phyloP scores from a whole-genome alignment of 2,113 vertebrate species.

The Bothrops jararaca region DNA sequence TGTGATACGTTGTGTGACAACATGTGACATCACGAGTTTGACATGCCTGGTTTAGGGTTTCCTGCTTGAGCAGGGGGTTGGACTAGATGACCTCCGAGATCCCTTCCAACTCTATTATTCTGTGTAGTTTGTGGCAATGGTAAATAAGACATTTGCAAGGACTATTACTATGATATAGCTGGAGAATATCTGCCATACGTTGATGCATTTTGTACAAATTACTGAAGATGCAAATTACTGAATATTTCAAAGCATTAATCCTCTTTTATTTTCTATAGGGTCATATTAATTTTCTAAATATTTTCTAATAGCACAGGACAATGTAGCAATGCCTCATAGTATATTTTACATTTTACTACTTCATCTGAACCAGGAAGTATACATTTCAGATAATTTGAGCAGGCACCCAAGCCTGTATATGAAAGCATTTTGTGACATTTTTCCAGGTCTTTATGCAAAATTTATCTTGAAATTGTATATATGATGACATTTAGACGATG shows the following conservation, averaged over 20 bases:
- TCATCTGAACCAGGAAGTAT: not conserved
- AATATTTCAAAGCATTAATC: not conserved
- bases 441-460: not conserved
- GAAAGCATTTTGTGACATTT: not conserved
- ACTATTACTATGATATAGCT: not conserved
- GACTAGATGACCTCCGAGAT: not conserved
- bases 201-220: not conserved
- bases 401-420: not conserved
- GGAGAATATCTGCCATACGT: not conserved
- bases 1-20: fast-evolving
- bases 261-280: not conserved
- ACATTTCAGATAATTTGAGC: conserved; percentile 1
- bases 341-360: not conserved
- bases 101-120: not conserved
- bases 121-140: not conserved
- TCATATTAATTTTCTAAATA: not conserved
- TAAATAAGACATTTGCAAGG: not conserved
- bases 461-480: not conserved
- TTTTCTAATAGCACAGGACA: not conserved
- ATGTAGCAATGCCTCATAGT: not conserved
- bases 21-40: too few species aligned
- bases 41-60: not conserved
- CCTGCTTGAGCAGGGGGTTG: not conserved
- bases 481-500: not conserved
- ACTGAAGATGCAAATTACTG: not conserved